phyloP scores from a whole-genome alignment of 2,797 vertebrate species.

The Kryptopterus vitreolus region DNA sequence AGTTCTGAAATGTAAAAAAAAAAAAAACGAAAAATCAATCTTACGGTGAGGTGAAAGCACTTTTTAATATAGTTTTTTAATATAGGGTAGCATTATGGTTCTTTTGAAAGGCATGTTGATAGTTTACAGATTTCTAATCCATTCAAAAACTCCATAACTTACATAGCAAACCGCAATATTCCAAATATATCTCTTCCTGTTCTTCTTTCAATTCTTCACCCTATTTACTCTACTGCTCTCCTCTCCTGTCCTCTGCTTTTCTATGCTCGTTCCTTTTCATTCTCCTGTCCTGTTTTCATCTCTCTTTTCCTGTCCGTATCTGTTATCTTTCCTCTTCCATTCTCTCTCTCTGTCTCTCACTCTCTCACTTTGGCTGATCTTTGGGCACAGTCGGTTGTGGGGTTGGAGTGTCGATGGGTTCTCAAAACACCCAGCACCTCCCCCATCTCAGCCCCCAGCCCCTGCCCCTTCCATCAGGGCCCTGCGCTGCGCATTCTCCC shows the following conservation, averaged over 20 bases:
- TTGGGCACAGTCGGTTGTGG: constrained; percentile 91
- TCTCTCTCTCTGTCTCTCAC: constrained; percentile 57
- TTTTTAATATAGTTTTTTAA: no score
- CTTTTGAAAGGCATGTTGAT: not conserved
- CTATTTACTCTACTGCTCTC: not conserved
- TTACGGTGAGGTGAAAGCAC: no score
- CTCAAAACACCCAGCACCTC: constrained; percentile 90
- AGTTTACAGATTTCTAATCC: constrained; percentile 71
- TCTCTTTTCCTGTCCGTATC: constrained; percentile 59
- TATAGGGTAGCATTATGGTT: not conserved
- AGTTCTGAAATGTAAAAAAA: not conserved
- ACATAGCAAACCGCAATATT: constrained; percentile 69
- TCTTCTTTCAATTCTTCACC: constrained; percentile 10
- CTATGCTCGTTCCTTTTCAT: constrained; percentile 17
- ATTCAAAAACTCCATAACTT: constrained; percentile 57
- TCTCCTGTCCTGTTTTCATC: constrained; percentile 54
- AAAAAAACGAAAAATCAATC: no score
- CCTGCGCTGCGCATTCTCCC: constrained; percentile 93
- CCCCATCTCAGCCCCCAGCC: constrained; percentile 90
- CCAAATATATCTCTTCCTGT: constrained; percentile 71
- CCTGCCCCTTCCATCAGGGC: constrained; percentile 92
- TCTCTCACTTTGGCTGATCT: constrained; percentile 68
- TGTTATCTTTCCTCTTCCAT: constrained; percentile 51
- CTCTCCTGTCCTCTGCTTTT: constrained; percentile 33
- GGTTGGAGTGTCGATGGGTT: constrained; percentile 96